A percentile compares a stretch with the other conserved stretches of the same genome.
Evolutionary conservation across 2,113 vertebrate genomes (phyloP).

Genomic region (Lonchura striata): DNA sequence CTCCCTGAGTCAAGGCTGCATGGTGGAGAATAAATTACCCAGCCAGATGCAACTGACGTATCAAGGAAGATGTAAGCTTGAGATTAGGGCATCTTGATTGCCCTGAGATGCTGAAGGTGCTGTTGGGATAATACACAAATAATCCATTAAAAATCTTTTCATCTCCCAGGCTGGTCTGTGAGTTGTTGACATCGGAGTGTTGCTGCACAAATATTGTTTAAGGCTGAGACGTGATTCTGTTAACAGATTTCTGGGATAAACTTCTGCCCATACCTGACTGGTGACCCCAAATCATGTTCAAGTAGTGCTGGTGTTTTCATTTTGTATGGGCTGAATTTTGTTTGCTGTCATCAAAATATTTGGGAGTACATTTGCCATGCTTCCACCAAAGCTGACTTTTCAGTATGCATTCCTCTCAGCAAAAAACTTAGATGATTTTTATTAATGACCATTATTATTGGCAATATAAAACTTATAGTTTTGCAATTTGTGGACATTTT

Average conservation of each 20-base stretch:
- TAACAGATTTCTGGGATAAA: not conserved
- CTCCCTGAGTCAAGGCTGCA: conserved; percentile 1
- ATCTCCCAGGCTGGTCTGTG: not conserved
- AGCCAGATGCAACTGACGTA: not conserved
- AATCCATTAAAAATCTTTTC: not conserved
- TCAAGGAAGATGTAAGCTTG: not conserved
- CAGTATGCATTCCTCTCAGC: not conserved
- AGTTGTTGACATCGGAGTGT: not conserved
- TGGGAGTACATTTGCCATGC: not conserved
- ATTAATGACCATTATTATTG: not conserved
- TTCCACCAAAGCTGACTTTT: not conserved
- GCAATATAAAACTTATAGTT: not conserved
- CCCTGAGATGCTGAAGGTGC: not conserved
- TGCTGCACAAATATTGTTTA: not conserved
- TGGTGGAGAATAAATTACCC: not conserved
- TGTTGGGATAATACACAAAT: not conserved
- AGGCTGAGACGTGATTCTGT: not conserved
- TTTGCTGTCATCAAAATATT: not conserved
- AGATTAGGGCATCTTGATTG: not conserved
- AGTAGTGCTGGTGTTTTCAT: not conserved
- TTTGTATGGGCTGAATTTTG: not conserved
- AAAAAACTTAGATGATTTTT: not conserved
- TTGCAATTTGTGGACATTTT: not conserved
- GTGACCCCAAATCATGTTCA: not conserved
- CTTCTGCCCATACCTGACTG: not conserved